These are phyloP conservation scores for Myripristis murdjan DNA, from an alignment of 2,797 vertebrate species.

Conservation along the genomic window DNA sequence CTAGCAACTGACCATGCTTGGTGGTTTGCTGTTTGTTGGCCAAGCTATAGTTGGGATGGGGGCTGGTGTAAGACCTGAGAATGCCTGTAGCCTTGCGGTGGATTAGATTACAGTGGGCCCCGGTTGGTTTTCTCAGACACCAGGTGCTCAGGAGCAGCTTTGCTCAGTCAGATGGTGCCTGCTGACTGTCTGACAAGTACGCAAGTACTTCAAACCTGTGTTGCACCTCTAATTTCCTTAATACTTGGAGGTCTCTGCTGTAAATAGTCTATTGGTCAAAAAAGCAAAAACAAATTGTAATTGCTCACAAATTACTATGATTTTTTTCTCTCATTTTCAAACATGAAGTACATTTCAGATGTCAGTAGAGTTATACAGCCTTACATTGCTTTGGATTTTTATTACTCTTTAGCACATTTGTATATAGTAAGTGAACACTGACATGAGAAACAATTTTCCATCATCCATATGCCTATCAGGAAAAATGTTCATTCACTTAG, in stretches of 20 bases:
- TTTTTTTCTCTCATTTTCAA: not conserved
- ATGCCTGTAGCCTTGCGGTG: slow-evolving; percentile 87
- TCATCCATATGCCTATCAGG: not conserved
- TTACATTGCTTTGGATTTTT: not conserved
- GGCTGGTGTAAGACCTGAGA: slow-evolving; percentile 74
- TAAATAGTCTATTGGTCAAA: not conserved
- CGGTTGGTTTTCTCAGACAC: slow-evolving; percentile 88
- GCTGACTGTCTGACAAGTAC: slow-evolving; percentile 54
- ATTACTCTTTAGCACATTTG: not conserved
- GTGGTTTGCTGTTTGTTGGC: slow-evolving; percentile 74
- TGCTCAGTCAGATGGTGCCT: slow-evolving; percentile 66
- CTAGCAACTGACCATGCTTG: slow-evolving; percentile 83
- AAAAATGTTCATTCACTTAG: slow-evolving; percentile 8
- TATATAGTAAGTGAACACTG: not conserved
- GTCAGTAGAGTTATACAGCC: not conserved
- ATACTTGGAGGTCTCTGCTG: slow-evolving; percentile 3
- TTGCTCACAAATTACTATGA: not conserved
- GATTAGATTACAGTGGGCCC: slow-evolving; percentile 92
- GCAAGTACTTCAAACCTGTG: slow-evolving; percentile 23
- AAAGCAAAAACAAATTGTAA: not conserved
- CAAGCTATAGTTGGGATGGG: slow-evolving; percentile 35
- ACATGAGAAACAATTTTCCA: not conserved
- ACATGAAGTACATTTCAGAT: not conserved
- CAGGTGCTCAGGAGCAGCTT: slow-evolving; percentile 88
- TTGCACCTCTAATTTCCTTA: slow-evolving; percentile 37